Percentiles rank a stretch among this genome's conserved stretches.
These are phyloP conservation scores for Aplidium turbinatum DNA, from an alignment of 23 tunicate species.

Conservation along the genomic window DNA sequence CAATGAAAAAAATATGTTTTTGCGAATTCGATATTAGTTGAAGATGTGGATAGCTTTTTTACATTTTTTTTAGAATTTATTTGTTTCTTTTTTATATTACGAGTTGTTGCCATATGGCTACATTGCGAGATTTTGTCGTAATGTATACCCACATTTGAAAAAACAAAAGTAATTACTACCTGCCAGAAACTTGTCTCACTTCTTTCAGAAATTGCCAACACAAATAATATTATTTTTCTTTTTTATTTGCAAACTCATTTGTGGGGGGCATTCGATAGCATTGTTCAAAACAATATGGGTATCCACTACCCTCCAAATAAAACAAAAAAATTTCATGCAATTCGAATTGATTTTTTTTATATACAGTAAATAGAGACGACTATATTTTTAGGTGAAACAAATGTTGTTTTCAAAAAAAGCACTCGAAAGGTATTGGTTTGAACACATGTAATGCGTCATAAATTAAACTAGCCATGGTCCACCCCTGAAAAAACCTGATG, in stretches of 20 bases:
- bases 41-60: background rate
- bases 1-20: background rate
- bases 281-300: background rate
- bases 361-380: too few relatives aligned
- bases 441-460: too few relatives aligned
- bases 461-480: too few relatives aligned
- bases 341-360: too few relatives aligned
- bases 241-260: constrained; percentile 1
- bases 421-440: too few relatives aligned
- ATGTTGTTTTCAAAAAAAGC: too few relatives aligned
- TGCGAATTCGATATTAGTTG: background rate
- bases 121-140: constrained; percentile 9
- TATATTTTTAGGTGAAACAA: too few relatives aligned
- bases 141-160: background rate
- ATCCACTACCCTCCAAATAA: too few relatives aligned
- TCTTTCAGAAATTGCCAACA: background rate
- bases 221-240: background rate
- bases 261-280: constrained; percentile 4
- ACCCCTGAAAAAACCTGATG: too few relatives aligned
- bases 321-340: too few relatives aligned
- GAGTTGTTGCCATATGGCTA: constrained; percentile 19
- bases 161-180: background rate
- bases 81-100: constrained; percentile 14
- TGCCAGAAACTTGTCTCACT: constrained; percentile 1
- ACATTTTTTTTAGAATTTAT: background rate